Evolutionary conservation across 1,140 invertebrate genomes (phyloP), one percentile per base, ranked within the genome.

Genomic region (Nasonia giraulti): DNA sequence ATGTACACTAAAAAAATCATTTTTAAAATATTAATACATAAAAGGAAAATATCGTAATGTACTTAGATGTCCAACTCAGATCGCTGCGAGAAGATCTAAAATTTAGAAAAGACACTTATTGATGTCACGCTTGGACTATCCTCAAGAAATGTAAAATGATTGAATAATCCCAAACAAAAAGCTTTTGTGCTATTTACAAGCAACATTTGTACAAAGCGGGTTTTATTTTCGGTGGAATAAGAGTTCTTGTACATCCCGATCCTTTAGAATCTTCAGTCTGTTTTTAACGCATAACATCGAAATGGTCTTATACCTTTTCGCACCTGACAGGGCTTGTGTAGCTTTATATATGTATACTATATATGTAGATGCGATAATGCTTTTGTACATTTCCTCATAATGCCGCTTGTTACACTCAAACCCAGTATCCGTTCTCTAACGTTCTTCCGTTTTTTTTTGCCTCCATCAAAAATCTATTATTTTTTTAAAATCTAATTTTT

Each of bases 351-450:
- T 47, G 40, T 37, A 74, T 23, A 55, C 14, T 31, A 55, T 78
- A 44, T 50, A 55, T 71, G 44, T 69, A 84, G 68, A 84, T 84
- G 82, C 76, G 55, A 79, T 73, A 55, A 79, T 71, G 82, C 76
- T 84, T 84, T 73, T 62, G 68, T 79, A 84, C 47, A 66, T 79
- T 84, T 73, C 23, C 31, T 82, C 74, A 79, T 79, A 83, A 79
- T 79, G 66, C 76, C 82, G 82, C 74, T 83, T 84, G 7, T 73
- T 73, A 84, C 0, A 83, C 40, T 50, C 20, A 78, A 74, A 73
- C 44, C 73, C 23, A 40, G 33, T 83, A 83, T 78, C 23, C 10
- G 75, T 62, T 40, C 62, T n/a, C 7, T 71, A 14, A 71, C 10
- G 23, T 47, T 84, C 68, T 79, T 79, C 37, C 74, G 33, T 23